A percentile compares a stretch with the other conserved stretches of the same genome.
Conservation (phyloP, 2,888 invertebrate species). For the Phoenoteleia sp. region DNA sequence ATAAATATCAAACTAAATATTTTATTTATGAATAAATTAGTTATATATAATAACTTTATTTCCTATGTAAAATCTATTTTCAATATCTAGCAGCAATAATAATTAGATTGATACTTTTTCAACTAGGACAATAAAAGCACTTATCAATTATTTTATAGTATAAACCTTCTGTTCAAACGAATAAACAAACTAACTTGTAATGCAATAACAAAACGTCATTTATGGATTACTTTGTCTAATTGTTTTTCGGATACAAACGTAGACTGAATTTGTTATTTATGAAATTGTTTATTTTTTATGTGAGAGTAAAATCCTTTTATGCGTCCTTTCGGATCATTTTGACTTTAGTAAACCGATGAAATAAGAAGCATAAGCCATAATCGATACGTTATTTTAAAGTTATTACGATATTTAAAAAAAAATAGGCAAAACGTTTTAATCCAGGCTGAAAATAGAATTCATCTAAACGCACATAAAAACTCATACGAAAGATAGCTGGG, state of each 20-base stretch:
- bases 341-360: constrained; percentile 24
- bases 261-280: constrained; percentile 44
- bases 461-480: no score
- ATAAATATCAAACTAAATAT: no score
- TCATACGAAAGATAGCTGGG: no score
- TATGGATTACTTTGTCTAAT: constrained; percentile 22
- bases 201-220: constrained; percentile 20
- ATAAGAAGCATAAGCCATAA: constrained; percentile 52
- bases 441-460: not conserved
- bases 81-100: no score
- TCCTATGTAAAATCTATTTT: no score
- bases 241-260: not conserved
- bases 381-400: constrained; percentile 40
- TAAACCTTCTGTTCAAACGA: no score
- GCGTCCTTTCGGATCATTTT: constrained; percentile 24
- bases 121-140: no score
- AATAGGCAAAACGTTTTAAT: not conserved
- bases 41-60: no score
- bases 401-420: constrained; percentile 32
- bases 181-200: not conserved
- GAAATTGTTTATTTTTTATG: constrained; percentile 31
- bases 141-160: no score
- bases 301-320: constrained; percentile 25
- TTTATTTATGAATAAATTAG: no score
- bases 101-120: no score